phyloP scores from a whole-genome alignment of 2,888 invertebrate genomes.

The Ochropleura leucogaster region DNA sequence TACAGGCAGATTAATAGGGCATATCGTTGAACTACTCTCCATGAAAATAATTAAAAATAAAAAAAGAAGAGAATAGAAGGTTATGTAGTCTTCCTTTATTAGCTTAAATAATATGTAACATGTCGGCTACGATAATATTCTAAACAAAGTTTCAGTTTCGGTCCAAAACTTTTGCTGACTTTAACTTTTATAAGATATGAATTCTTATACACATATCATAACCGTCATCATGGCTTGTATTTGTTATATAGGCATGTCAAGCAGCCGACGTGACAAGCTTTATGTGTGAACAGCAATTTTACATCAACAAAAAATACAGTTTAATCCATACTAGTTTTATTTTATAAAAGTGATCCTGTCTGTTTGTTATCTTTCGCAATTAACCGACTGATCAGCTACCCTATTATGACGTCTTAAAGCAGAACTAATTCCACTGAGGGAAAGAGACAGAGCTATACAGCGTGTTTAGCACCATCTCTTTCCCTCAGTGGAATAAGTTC shows the following conservation, averaged over 20 bases:
- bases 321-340: too few relatives aligned
- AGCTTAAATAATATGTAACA: not conserved
- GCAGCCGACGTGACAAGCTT: not conserved
- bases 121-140: not conserved
- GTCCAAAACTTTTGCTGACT: not conserved
- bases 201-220: not conserved
- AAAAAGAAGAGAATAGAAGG: not conserved
- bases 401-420: too few relatives aligned
- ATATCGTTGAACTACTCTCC: not conserved
- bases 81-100: not conserved
- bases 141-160: not conserved
- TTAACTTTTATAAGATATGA: not conserved
- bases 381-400: too few relatives aligned
- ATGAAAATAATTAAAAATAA: not conserved
- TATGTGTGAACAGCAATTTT: not conserved
- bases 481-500: too few relatives aligned
- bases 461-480: too few relatives aligned
- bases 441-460: too few relatives aligned
- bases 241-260: too few relatives aligned
- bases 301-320: not conserved
- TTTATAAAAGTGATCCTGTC: too few relatives aligned
- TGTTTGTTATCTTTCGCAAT: too few relatives aligned
- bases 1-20: not conserved
- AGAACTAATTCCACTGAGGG: too few relatives aligned
- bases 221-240: too few relatives aligned